These are phyloP conservation scores for Chaenogobius annularis DNA, from an alignment of 2,113 vertebrate genomes.

Conservation along the genomic window DNA sequence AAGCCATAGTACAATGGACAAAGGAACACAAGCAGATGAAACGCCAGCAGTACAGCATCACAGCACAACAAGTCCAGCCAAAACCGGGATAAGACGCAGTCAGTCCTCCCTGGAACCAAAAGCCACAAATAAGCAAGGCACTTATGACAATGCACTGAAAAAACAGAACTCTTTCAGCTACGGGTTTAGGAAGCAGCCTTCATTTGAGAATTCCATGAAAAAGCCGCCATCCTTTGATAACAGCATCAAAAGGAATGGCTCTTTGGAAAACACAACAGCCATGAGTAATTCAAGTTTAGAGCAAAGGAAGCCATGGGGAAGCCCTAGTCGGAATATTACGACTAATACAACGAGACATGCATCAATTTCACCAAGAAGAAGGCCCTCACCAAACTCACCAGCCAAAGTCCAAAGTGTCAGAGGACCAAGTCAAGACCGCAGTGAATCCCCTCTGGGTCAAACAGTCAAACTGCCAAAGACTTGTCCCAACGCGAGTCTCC, in stretches of 20 bases:
- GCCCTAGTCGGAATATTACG: conserved; percentile 60
- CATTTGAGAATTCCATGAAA: conserved; percentile 58
- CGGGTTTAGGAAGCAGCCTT: conserved; percentile 64
- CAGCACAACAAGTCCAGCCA: conserved; percentile 17
- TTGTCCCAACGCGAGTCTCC: conserved; percentile 79
- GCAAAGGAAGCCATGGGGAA: conserved; percentile 74
- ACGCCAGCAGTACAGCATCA: conserved; percentile 25
- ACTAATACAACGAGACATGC: conserved; percentile 55
- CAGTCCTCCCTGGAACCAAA: conserved; percentile 52
- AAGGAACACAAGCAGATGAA: conserved; percentile 66
- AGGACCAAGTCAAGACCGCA: conserved; percentile 55
- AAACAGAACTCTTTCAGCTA: conserved; percentile 62
- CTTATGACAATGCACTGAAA: conserved; percentile 50
- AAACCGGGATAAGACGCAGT: conserved; percentile 42
- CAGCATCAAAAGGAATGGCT: conserved; percentile 61
- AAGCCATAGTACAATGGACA: conserved; percentile 53
- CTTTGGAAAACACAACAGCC: conserved; percentile 60
- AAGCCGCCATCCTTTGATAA: conserved; percentile 70
- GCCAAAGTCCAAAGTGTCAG: conserved; percentile 60
- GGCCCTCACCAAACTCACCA: conserved; percentile 49
- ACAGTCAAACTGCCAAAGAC: conserved; percentile 80
- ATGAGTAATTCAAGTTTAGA: conserved; percentile 66
- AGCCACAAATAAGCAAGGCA: conserved; percentile 63
- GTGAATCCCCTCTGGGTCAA: conserved; percentile 65
- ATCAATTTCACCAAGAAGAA: conserved; percentile 68